Evolutionary conservation across 1,140 invertebrate genomes (phyloP), one percentile per base, ranked within the genome.

Genomic region (Brachionus angularis): DNA sequence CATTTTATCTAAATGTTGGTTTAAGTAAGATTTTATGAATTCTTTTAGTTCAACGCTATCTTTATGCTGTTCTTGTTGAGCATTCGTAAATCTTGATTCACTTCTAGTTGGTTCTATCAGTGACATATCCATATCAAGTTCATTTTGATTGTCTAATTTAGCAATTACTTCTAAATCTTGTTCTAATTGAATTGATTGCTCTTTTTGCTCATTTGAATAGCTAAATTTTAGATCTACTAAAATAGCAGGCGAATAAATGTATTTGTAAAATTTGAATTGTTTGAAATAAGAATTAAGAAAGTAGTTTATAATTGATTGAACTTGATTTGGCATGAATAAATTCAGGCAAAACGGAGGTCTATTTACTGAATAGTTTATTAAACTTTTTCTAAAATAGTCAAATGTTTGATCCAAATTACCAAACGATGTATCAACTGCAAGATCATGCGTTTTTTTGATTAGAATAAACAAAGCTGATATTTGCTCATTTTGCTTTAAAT

Each of bases 391-490:
- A 46, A 67, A 67, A 67, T 47, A 67, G 21, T 1, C 5, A 8
- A 67, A 67, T 34, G 62, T 49, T 12, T 67, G 29, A 18, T 67
- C 62, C 8, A 67, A 36, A 36, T 67, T 67, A 21, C 62, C 62
- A n/a, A 67, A 67, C n/a, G 62, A 18, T 4, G 62, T 67, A 21
- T 67, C 62, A 14, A 44, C 25, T 1, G 62, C 62, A 8, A 67
- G 8, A 0, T 16, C 5, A 67, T 67, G 62, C 1, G 62, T 67
- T 1, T 33, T 18, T n/a, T 34, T 67, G 16, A 36, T 5, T 4
- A 67, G n/a, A 8, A 33, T 34, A 8, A 29, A 3, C 7, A 67
- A 4, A 3, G 39, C 62, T 2, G 42, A 47, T 47, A 67, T 49
- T 47, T 67, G 62, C 12, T 47, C 42, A 18, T 39, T n/a, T 16